A percentile compares a stretch with the other conserved stretches of the same genome.
phyloP scores from a whole-genome alignment of 2,888 invertebrate species.

The Epistrophe grossulariae region DNA sequence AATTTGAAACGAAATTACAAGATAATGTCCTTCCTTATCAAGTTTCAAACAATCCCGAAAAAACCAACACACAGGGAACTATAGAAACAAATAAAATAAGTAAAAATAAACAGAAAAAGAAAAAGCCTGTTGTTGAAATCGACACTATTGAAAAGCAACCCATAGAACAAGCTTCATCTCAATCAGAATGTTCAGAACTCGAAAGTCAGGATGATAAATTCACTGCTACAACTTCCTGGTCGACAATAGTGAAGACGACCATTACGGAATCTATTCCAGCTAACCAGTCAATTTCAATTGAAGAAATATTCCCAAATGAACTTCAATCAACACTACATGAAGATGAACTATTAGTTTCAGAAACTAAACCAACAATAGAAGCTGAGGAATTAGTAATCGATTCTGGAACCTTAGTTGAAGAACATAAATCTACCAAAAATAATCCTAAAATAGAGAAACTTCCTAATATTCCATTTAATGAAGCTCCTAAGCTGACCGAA shows the following conservation, averaged over 20 bases:
- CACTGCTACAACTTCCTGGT: neutral
- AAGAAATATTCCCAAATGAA: neutral
- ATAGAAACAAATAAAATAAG: too few species aligned
- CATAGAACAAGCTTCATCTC: too few species aligned
- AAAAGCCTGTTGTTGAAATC: too few species aligned
- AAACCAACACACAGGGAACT: too few species aligned
- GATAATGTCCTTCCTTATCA: too few species aligned
- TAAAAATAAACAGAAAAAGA: too few species aligned
- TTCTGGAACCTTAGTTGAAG: neutral
- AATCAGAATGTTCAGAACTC: too few species aligned
- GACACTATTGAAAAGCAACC: too few species aligned
- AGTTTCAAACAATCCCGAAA: too few species aligned
- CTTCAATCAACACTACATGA: neutral
- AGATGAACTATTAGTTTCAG: neutral
- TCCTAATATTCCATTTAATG: neutral
- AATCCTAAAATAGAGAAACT: neutral
- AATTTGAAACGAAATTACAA: too few species aligned
- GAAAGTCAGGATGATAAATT: too few species aligned
- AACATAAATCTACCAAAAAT: neutral
- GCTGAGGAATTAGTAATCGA: neutral
- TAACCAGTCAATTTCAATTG: neutral
- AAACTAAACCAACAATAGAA: neutral
- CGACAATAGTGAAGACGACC: neutral
- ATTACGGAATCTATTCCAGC: neutral
- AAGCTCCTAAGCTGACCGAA: neutral